Conservation (phyloP, 2,888 invertebrate genomes). For the Metellina segmentata region DNA sequence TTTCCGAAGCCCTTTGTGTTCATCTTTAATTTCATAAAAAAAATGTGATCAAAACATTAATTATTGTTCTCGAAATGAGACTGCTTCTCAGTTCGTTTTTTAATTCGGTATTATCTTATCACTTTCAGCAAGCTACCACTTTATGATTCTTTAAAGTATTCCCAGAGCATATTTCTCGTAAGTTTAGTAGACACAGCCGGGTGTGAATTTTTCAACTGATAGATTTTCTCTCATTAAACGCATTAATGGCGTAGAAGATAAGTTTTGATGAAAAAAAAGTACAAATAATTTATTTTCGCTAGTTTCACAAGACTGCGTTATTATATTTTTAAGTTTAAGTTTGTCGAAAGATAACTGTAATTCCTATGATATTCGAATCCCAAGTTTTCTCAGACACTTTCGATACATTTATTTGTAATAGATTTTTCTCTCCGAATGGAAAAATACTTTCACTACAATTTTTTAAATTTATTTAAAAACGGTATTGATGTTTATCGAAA, state of each 20-base stretch:
- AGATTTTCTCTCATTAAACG: background rate
- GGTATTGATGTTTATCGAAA: too few relatives aligned
- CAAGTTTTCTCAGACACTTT: too few relatives aligned
- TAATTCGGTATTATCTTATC: background rate
- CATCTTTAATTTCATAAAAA: constrained; percentile 2
- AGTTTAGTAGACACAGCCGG: background rate
- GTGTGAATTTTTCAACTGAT: background rate
- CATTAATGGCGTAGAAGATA: background rate
- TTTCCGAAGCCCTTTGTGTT: background rate
- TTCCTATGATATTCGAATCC: too few relatives aligned
- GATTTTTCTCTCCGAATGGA: too few relatives aligned
- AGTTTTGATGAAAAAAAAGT: background rate
- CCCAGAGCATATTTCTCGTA: background rate
- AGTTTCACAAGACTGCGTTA: background rate
- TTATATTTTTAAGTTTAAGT: too few relatives aligned
- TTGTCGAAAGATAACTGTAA: too few relatives aligned
- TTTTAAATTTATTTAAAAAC: too few relatives aligned
- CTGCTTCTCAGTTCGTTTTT: background rate
- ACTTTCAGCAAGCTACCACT: background rate
- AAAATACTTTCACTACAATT: too few relatives aligned
- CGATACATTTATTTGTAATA: too few relatives aligned
- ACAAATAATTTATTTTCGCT: background rate
- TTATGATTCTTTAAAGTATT: background rate
- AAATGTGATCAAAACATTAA: background rate
- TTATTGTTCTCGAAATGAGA: background rate